A percentile compares a stretch with the other conserved stretches of the same genome.
These are phyloP conservation scores for Zalophus californianus DNA, from an alignment of 2,797 vertebrate species.

Conservation along the genomic window DNA sequence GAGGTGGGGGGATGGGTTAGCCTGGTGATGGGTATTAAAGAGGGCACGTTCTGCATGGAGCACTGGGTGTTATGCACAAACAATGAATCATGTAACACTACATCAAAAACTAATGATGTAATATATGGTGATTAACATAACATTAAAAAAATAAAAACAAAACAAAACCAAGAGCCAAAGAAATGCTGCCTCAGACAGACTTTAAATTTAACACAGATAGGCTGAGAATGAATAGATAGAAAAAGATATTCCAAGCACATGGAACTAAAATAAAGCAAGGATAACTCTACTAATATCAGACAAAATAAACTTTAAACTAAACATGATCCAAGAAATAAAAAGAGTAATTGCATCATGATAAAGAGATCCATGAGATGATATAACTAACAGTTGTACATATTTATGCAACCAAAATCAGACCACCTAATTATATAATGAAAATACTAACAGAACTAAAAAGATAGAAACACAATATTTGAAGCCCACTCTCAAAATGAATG, in stretches of 20 bases:
- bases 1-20: too few relatives aligned
- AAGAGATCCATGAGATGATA: background rate
- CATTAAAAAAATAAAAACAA: background rate
- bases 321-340: background rate
- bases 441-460: background rate
- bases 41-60: too few relatives aligned
- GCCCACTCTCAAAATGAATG: background rate
- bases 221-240: background rate
- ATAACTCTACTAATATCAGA: background rate
- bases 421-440: background rate
- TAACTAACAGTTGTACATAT: background rate
- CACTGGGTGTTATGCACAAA: too few relatives aligned
- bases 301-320: background rate
- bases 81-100: too few relatives aligned
- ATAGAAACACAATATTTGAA: background rate
- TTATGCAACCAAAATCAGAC: background rate
- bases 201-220: background rate
- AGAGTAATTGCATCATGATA: background rate
- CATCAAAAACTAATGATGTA: too few relatives aligned
- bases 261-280: background rate
- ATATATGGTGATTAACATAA: too few relatives aligned
- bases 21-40: too few relatives aligned
- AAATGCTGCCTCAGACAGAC: background rate
- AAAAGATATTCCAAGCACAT: background rate
- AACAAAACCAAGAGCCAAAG: background rate